Percentiles rank a stretch among this genome's conserved stretches.
These are phyloP conservation scores for Drosophila seclusa DNA, from an alignment of 2,888 invertebrate genomes.

Conservation along the genomic window DNA sequence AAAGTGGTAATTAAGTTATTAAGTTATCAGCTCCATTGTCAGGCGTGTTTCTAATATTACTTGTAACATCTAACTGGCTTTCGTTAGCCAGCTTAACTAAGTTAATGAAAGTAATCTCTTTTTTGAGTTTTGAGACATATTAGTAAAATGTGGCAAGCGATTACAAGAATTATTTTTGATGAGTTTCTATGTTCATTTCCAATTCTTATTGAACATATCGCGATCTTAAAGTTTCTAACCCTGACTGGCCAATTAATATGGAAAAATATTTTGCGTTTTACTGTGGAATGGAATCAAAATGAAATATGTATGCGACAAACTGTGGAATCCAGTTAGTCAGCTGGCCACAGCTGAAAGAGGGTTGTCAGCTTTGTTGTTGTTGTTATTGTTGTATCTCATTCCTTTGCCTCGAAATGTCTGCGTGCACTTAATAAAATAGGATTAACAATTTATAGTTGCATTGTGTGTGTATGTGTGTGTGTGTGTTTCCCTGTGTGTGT, in stretches of 20 bases:
- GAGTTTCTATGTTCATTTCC: conserved; percentile 7
- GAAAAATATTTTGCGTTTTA: conserved; percentile 29
- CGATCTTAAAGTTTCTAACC: conserved; percentile 43
- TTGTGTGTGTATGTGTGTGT: conserved; percentile 20
- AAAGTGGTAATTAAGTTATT: background rate
- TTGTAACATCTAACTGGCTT: background rate
- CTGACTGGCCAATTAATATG: conserved; percentile 52
- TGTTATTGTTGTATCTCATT: conserved; percentile 9
- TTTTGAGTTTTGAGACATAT: background rate
- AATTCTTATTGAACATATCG: background rate
- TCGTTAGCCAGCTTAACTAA: background rate
- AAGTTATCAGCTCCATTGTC: background rate
- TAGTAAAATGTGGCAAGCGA: background rate
- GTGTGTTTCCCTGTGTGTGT: conserved; percentile 20
- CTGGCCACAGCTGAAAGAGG: conserved; percentile 46
- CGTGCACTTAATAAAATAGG: conserved; percentile 77
- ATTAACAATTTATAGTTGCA: conserved; percentile 75
- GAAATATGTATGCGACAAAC: conserved; percentile 30
- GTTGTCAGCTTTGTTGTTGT: conserved; percentile 29
- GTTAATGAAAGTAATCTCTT: background rate
- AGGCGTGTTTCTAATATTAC: background rate
- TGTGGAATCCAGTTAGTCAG: conserved; percentile 65
- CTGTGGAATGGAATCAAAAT: conserved; percentile 24
- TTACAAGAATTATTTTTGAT: background rate
- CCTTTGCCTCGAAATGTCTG: conserved; percentile 50